Evolutionary conservation across 2,113 vertebrate genomes (phyloP).

Genomic region (Anser cygnoides): DNA sequence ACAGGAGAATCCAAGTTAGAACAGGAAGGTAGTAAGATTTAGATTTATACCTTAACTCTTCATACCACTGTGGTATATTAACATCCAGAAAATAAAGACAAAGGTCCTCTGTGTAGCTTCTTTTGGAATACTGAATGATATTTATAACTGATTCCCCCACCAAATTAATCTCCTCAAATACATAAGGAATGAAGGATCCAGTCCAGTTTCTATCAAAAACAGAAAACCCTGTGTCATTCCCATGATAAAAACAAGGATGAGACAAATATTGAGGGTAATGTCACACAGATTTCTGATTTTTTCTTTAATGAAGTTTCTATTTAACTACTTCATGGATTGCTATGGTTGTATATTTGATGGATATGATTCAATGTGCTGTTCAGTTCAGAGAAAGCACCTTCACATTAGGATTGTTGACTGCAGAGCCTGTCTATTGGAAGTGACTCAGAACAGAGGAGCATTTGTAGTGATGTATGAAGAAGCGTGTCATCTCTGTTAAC

Average conservation of each 20-base stretch:
- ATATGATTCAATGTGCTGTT: background rate
- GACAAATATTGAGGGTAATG: background rate
- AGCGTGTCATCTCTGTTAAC: background rate
- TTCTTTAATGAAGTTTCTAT: background rate
- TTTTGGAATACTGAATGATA: background rate
- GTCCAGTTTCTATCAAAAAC: background rate
- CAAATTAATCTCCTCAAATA: slow-evolving; percentile 24
- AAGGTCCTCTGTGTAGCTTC: background rate
- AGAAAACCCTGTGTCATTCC: background rate
- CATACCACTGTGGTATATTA: background rate
- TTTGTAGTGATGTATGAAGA: background rate
- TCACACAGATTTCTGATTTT: background rate
- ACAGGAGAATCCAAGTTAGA: slow-evolving; percentile 44
- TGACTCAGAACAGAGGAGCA: background rate
- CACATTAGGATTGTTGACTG: background rate
- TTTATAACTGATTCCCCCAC: background rate
- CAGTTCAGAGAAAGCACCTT: background rate
- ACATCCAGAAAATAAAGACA: background rate
- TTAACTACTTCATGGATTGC: background rate
- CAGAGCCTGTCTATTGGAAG: background rate
- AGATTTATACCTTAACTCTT: background rate
- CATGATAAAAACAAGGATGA: background rate
- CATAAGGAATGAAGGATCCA: background rate
- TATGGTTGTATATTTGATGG: background rate
- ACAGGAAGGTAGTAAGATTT: background rate